Percentiles rank a stretch among this genome's conserved stretches.
These are phyloP conservation scores for Dendronephthya gigantea DNA, from an alignment of 64 coral and sea anemone species.

Conservation along the genomic window DNA sequence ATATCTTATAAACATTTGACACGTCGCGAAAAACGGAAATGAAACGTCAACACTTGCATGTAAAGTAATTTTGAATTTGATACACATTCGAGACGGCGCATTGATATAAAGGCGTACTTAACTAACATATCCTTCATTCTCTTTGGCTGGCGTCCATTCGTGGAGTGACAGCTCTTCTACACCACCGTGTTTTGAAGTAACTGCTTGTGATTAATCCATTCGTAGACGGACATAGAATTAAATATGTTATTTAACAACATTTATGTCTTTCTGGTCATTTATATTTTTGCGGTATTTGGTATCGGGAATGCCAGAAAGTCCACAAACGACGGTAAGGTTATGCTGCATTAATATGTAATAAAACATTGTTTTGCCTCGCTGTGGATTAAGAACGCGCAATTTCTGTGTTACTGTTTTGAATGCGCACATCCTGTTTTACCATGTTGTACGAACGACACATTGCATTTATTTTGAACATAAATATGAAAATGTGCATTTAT, in stretches of 20 bases:
- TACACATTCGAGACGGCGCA: background rate
- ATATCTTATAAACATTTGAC: background rate
- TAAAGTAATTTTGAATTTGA: background rate
- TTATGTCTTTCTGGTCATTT: background rate
- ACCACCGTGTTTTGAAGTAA: background rate
- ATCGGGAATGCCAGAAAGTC: background rate
- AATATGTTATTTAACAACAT: background rate
- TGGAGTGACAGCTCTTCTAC: background rate
- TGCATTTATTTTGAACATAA: no score
- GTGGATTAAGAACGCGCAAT: background rate
- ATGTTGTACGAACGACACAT: no score
- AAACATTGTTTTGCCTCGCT: background rate
- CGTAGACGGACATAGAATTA: background rate
- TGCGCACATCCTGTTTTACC: no score
- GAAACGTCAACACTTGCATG: background rate
- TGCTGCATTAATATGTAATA: background rate
- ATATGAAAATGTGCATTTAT: no score
- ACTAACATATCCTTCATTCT: background rate
- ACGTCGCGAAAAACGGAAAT: background rate
- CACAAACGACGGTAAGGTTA: background rate
- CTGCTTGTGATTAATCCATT: background rate
- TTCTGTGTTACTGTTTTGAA: background rate
- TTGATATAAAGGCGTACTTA: background rate
- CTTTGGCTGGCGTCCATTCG: background rate
- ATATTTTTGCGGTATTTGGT: background rate